Conservation (phyloP, 1,140 invertebrate species). For the Papilio aristodemus region DNA sequence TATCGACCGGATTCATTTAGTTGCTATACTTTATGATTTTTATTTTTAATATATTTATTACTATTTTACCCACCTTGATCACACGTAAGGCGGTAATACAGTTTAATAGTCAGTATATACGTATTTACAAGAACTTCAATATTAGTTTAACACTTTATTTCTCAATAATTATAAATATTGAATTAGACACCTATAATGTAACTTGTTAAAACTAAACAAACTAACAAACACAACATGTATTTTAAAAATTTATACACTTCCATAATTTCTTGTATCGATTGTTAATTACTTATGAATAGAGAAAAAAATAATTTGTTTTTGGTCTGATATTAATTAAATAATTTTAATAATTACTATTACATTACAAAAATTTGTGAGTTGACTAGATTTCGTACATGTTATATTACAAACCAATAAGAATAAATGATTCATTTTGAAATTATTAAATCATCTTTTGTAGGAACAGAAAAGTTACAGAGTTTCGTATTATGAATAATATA, state of each 20-base stretch:
- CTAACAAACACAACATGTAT: constrained; percentile 37
- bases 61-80: constrained; percentile 58
- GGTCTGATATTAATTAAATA: background rate
- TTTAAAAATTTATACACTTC: constrained; percentile 34
- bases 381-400: constrained; percentile 5
- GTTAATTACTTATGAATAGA: background rate
- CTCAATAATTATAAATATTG: constrained; percentile 49
- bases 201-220: constrained; percentile 67
- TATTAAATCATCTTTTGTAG: background rate
- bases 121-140: background rate
- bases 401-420: background rate
- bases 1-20: constrained; percentile 33
- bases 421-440: background rate
- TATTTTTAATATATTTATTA: constrained; percentile 10
- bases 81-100: constrained; percentile 39
- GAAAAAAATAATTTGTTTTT: background rate
- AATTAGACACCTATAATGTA: constrained; percentile 50
- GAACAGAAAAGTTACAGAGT: constrained; percentile 1
- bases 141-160: constrained; percentile 49
- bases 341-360: background rate
- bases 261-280: constrained; percentile 22
- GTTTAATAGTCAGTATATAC: constrained; percentile 14
- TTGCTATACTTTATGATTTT: background rate
- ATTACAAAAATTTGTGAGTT: constrained; percentile 6
- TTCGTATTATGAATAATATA: background rate